A percentile compares a stretch with the other conserved stretches of the same genome.
Evolutionary conservation across 2,888 invertebrate genomes (phyloP).

Genomic region (Allygus modestus): DNA sequence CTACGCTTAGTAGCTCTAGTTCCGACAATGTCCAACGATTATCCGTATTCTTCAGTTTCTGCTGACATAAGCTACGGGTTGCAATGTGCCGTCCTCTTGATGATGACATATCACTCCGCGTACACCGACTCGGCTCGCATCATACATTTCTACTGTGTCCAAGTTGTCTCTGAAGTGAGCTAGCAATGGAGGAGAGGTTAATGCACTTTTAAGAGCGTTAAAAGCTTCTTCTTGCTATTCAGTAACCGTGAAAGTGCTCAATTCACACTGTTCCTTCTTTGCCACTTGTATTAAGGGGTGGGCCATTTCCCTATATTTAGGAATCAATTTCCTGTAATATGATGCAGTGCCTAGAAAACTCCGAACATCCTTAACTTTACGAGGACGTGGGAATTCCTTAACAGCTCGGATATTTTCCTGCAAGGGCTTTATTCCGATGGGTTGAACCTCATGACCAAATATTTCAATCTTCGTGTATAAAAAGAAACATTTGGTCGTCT

Average conservation of each 20-base stretch:
- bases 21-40: slow-evolving; percentile 40
- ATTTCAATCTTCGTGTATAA: slow-evolving; percentile 37
- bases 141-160: slow-evolving; percentile 37
- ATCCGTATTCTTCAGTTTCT: slow-evolving; percentile 40
- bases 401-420: slow-evolving; percentile 45
- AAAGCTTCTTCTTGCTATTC: slow-evolving; percentile 14
- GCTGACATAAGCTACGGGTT: slow-evolving; percentile 48
- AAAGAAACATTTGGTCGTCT: slow-evolving; percentile 57
- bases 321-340: slow-evolving; percentile 51
- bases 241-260: neutral
- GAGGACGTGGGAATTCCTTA: slow-evolving; percentile 20
- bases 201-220: slow-evolving; percentile 21
- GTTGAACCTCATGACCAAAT: slow-evolving; percentile 34
- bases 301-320: slow-evolving; percentile 46
- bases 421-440: slow-evolving; percentile 14
- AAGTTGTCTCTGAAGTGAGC: slow-evolving; percentile 51
- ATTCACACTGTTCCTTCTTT: slow-evolving; percentile 14
- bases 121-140: slow-evolving; percentile 37
- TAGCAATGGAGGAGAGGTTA: slow-evolving; percentile 8
- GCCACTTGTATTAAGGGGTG: slow-evolving; percentile 33
- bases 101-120: slow-evolving; percentile 53
- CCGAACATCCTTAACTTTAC: slow-evolving; percentile 56
- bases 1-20: slow-evolving; percentile 50
- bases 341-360: slow-evolving; percentile 51
- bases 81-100: slow-evolving; percentile 51